Evolutionary conservation across 1,140 invertebrate genomes (phyloP), one percentile per base, ranked within the genome.

Genomic region (Triops cancriformis): DNA sequence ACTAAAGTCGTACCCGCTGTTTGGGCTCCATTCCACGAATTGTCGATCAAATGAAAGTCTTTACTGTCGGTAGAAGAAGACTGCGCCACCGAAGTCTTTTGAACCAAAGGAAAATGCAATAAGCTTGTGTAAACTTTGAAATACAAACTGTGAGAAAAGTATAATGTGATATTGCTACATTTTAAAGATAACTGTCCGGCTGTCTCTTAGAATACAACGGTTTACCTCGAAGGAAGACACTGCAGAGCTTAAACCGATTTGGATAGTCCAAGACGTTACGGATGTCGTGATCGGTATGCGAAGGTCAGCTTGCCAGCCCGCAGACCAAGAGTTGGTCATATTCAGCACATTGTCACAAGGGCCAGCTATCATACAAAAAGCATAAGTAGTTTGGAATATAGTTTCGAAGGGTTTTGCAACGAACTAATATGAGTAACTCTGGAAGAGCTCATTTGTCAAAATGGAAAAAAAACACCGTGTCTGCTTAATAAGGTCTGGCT

Each of bases 1-100:
- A 72, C 26, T 6, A 43, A 26, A 9, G 27, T 73, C 10, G 78
- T 76, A 76, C 78, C 74, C 4, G 78, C 37, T 11, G 42, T 26
- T 37, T 76, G 78, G 9, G 27, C 51, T 41, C 78, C 78, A 31
- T 76, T 79, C 23, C 45, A 79, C 28, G 37, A 77, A 18, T 45
- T 64, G 27, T 73, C 76, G 12, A 31, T 26, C 26, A 79, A 41
- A 7, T 37, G 43, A 43, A 76, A 79, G 12, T 41, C 14, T 10
- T 51, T 51, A 37, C 72, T 79, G 42, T 79, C 74, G n/a, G 78
- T 51, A 11, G 78, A 37, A 11, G 31, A 73, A 18, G 26, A 72
- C n/a, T 37, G 26, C 11, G 78, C 74, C 11, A 28, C 75, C 73
- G 42, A 79, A 10, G 72, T 42, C 74, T 78, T 27, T 28, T 7